phyloP scores from a whole-genome alignment of 2,797 vertebrate genomes.

The Cuculus canorus region DNA sequence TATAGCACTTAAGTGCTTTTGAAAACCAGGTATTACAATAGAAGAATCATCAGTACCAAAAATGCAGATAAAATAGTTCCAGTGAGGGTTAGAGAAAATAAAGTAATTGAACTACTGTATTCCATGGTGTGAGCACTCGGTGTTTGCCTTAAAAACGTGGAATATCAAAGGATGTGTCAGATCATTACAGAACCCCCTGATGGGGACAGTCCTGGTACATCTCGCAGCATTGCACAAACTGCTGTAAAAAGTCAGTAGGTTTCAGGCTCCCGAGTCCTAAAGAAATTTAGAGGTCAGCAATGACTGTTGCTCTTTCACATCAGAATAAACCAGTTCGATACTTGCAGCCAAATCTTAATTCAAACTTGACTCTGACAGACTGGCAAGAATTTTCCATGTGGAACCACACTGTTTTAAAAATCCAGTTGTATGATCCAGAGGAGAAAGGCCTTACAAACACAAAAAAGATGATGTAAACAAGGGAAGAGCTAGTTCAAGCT shows the following conservation, averaged over 20 bases:
- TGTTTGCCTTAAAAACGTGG: neutral
- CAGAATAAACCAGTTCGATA: neutral
- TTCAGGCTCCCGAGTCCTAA: neutral
- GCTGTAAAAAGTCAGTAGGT: neutral
- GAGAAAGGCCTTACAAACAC: neutral
- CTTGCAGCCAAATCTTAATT: neutral
- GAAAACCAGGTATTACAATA: neutral
- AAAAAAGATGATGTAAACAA: neutral
- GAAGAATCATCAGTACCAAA: neutral
- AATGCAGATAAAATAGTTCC: neutral
- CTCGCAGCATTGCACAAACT: neutral
- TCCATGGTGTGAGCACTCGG: neutral
- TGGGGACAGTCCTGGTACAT: neutral
- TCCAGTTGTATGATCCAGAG: neutral
- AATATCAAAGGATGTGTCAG: neutral
- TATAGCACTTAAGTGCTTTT: neutral
- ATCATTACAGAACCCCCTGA: neutral
- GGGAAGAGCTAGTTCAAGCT: slow-evolving; percentile 1
- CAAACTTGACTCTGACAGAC: neutral
- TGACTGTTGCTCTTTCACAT: neutral
- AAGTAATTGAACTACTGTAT: neutral
- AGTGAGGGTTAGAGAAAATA: neutral
- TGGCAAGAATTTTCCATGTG: neutral
- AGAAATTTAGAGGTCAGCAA: neutral
- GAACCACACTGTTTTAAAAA: neutral